Evolutionary conservation across 2,888 invertebrate genomes (phyloP), one percentile per base, ranked within the genome.

Genomic region (Scrobipalpa atriplicella): DNA sequence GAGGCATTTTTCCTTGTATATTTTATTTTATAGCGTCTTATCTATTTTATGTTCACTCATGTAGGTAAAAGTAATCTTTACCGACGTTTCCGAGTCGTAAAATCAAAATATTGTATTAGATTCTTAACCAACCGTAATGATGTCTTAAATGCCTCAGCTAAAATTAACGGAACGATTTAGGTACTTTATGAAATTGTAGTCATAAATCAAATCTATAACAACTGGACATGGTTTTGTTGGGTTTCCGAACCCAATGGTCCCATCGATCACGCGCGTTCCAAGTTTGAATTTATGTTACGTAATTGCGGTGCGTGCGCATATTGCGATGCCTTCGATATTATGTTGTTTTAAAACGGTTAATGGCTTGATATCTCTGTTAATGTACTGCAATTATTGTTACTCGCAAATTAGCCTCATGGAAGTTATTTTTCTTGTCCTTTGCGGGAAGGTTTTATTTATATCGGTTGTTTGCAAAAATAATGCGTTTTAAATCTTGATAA

Each of bases 211-310:
- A 80, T 78, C 73, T 77, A 77, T 79, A 84, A 81, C 80, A 81
- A 85, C 83, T 84, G 80, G 78, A 85, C 84, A 82, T 79, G 79
- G 82, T 83, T 82, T 84, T 77, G 83, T 78, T 82, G 78, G 78
- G 79, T 83, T 82, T 82, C 78, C 76, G 81, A 80, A 81, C 78
- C 76, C 78, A 77, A 73, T 76, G 79, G 77, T 78, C 54, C 84
- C 85, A 89, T 90, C 90, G 87, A 90, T 89, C 90, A 89, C 86
- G 79, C 78, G 80, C 81, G 80, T 80, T 83, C 82, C 78, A 77
- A 78, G 72, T 83, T 83, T 83, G 86, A 82, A 90, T 90, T 89
- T 90, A 89, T 89, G 89, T 87, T 84, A 83, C 85, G 86, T 89
- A 90, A 90, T 89, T 89, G 85, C 84, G 84, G 83, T 83, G 82